Evolutionary conservation across 1,140 invertebrate species (phyloP).

Genomic region (Arctopsyche grandis): DNA sequence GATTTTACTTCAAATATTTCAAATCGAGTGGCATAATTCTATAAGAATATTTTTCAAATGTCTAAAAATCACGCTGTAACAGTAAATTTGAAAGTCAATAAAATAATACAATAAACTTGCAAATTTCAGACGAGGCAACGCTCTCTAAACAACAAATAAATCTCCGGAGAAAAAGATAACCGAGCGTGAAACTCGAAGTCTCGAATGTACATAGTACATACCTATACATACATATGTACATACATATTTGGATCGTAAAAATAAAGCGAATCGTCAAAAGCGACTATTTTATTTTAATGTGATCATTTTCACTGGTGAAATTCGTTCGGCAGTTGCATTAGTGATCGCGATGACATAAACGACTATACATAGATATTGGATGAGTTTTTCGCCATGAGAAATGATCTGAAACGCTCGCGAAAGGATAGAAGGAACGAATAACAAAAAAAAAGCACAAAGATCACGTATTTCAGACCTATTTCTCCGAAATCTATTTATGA

Average conservation of each 20-base stretch:
- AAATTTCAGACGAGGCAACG: background rate
- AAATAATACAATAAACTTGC: conserved; percentile 1
- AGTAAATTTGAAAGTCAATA: conserved; percentile 13
- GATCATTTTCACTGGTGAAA: background rate
- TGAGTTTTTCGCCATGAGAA: too few relatives aligned
- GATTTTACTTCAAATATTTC: too few relatives aligned
- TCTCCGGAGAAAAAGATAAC: background rate
- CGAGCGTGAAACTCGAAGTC: background rate
- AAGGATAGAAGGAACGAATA: too few relatives aligned
- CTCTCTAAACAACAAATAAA: conserved; percentile 3
- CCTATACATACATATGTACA: too few relatives aligned
- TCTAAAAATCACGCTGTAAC: too few relatives aligned
- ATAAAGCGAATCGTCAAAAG: background rate
- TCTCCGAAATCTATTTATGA: conserved; percentile 22
- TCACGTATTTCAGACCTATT: conserved; percentile 1
- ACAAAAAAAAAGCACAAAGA: background rate
- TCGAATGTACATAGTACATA: too few relatives aligned
- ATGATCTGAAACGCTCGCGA: too few relatives aligned
- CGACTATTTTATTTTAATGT: background rate
- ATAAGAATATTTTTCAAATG: too few relatives aligned
- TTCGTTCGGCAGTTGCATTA: too few relatives aligned
- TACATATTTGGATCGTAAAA: background rate
- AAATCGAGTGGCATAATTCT: too few relatives aligned
- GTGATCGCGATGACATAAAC: too few relatives aligned
- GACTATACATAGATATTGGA: background rate